Percentiles rank a stretch among this genome's conserved stretches.
phyloP scores from a whole-genome alignment of 2,113 vertebrate genomes.

The Sander vitreus region DNA sequence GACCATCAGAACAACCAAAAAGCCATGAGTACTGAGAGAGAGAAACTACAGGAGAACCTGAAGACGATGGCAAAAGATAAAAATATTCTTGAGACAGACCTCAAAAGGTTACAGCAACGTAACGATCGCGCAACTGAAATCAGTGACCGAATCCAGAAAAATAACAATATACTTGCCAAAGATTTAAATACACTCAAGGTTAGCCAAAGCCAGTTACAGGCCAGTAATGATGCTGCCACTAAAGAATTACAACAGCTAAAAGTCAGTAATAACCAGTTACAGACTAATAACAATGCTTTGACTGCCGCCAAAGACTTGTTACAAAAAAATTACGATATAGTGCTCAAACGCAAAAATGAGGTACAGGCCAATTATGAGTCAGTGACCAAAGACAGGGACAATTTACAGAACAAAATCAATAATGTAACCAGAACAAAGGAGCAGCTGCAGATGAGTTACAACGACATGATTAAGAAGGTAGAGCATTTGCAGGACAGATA shows the following conservation, averaged over 20 bases:
- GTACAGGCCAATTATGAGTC: conserved; percentile 8
- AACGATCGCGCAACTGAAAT: fast-evolving
- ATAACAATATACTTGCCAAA: neutral
- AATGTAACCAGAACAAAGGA: conserved; percentile 53
- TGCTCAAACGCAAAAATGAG: conserved; percentile 17
- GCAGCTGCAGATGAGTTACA: conserved; percentile 56
- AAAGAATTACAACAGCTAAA: conserved; percentile 37
- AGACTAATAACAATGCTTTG: conserved; percentile 13
- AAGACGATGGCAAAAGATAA: conserved; percentile 18
- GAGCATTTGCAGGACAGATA: conserved; percentile 57
- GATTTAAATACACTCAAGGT: conserved; percentile 8
- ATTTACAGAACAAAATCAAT: conserved; percentile 65
- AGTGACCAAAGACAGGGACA: conserved; percentile 51
- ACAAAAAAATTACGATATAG: conserved; percentile 1
- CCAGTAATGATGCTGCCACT: conserved; percentile 12
- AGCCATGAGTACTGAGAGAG: conserved; percentile 17
- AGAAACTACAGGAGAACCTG: conserved; percentile 39
- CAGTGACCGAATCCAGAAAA: neutral
- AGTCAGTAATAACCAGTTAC: neutral
- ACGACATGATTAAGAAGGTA: conserved; percentile 30
- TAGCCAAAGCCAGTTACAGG: conserved; percentile 36
- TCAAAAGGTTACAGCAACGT: fast-evolving
- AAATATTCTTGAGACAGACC: fast-evolving
- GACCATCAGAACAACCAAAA: conserved; percentile 22
- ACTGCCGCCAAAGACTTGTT: neutral